These are phyloP conservation scores for Mechanitis mazaeus DNA, from an alignment of 2,888 invertebrate species.

Conservation along the genomic window DNA sequence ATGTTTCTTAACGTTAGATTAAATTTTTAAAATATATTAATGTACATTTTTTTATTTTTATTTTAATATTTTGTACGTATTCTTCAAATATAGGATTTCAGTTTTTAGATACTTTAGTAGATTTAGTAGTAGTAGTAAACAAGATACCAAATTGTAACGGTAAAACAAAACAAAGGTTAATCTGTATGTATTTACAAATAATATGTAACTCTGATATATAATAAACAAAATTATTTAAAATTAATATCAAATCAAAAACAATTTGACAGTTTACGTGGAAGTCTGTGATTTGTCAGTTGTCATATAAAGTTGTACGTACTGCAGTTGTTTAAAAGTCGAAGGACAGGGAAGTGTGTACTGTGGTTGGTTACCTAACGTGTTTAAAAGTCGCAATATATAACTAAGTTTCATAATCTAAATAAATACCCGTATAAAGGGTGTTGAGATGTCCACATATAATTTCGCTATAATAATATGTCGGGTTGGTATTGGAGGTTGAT, in stretches of 20 bases:
- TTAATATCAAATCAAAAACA: not conserved
- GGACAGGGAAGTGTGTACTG: slow-evolving; percentile 25
- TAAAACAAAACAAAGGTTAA: too few relatives aligned
- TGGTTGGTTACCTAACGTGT: slow-evolving; percentile 19
- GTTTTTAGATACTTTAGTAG: too few relatives aligned
- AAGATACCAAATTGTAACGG: too few relatives aligned
- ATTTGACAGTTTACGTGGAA: slow-evolving; percentile 42
- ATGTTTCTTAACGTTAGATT: slow-evolving; percentile 8
- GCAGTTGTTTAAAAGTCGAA: not conserved
- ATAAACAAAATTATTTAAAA: too few relatives aligned
- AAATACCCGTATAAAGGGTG: slow-evolving; percentile 38
- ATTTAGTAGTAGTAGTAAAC: too few relatives aligned
- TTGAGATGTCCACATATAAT: slow-evolving; percentile 64
- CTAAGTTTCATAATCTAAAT: slow-evolving; percentile 54
- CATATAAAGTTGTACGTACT: too few relatives aligned
- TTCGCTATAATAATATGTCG: slow-evolving; percentile 65
- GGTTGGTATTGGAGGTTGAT: slow-evolving; percentile 67
- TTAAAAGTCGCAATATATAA: slow-evolving; percentile 39
- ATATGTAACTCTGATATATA: too few relatives aligned
- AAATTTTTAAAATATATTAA: not conserved
- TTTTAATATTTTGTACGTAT: too few relatives aligned
- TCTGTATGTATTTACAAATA: too few relatives aligned
- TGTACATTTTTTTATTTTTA: too few relatives aligned
- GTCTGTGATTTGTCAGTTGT: slow-evolving; percentile 32
- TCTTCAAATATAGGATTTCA: too few relatives aligned